Percentiles rank a stretch among this genome's conserved stretches.
phyloP scores from a whole-genome alignment of 2,797 vertebrate species.

The Hylomyscus alleni region DNA sequence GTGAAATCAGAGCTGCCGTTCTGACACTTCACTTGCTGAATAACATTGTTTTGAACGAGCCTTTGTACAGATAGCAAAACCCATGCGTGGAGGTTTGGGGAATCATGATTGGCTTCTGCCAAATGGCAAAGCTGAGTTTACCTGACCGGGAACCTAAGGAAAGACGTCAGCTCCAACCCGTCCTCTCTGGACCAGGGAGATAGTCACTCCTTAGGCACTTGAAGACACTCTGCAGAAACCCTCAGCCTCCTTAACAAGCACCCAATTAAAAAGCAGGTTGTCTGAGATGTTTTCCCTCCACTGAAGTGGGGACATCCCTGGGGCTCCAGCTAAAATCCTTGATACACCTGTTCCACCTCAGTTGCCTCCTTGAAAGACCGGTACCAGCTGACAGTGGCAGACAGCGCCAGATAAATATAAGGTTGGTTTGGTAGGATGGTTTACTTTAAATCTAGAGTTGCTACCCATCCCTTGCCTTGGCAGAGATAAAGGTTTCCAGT shows the following conservation, averaged over 20 bases:
- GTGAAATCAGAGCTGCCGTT: conserved; percentile 69
- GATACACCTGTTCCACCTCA: conserved; percentile 52
- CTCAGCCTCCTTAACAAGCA: neutral
- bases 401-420: conserved; percentile 11
- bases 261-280: conserved; percentile 25
- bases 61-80: conserved; percentile 67
- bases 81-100: neutral
- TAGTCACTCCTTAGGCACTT: neutral
- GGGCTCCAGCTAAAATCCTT: conserved; percentile 18
- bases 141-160: neutral
- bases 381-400: conserved; percentile 49
- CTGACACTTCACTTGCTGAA: conserved; percentile 34
- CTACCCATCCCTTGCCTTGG: fast-evolving
- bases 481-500: neutral
- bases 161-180: neutral
- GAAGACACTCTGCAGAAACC: conserved; percentile 4
- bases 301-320: neutral
- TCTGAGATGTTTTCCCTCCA: neutral
- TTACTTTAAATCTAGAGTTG: neutral
- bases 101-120: conserved; percentile 30
- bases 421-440: neutral
- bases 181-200: neutral
- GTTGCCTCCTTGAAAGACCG: conserved; percentile 48
- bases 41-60: conserved; percentile 52
- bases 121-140: conserved; percentile 34